phyloP scores from a whole-genome alignment of 2,888 invertebrate species.

The Napeogenes sylphis region DNA sequence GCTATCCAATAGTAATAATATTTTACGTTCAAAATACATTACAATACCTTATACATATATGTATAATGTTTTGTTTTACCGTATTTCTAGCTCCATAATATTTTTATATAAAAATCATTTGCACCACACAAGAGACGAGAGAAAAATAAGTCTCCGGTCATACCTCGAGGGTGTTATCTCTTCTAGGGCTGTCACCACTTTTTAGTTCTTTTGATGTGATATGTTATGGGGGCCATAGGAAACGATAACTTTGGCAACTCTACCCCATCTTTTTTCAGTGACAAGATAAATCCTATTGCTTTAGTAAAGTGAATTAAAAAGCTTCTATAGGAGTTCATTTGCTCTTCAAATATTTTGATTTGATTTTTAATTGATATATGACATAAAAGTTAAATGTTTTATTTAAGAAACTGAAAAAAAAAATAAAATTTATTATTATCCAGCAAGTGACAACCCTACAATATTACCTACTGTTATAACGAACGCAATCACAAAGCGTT shows the following conservation, averaged over 20 bases:
- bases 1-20: no score
- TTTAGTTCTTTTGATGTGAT: constrained; percentile 55
- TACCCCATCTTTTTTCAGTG: background rate
- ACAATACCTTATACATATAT: no score
- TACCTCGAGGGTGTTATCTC: constrained; percentile 55
- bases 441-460: constrained; percentile 11
- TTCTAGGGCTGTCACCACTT: constrained; percentile 46
- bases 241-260: constrained; percentile 17
- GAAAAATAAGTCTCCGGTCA: constrained; percentile 51
- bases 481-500: constrained; percentile 17
- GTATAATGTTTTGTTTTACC: no score
- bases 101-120: constrained; percentile 18
- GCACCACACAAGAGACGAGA: constrained; percentile 36
- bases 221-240: constrained; percentile 27
- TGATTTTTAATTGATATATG: no score
- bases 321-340: no score
- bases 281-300: constrained; percentile 7
- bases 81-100: no score
- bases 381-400: no score
- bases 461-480: constrained; percentile 8
- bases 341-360: no score
- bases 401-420: no score
- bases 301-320: no score
- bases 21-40: no score
- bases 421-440: background rate